Conservation (phyloP, 2,113 vertebrate species). For the Kryptolebias marmoratus region DNA sequence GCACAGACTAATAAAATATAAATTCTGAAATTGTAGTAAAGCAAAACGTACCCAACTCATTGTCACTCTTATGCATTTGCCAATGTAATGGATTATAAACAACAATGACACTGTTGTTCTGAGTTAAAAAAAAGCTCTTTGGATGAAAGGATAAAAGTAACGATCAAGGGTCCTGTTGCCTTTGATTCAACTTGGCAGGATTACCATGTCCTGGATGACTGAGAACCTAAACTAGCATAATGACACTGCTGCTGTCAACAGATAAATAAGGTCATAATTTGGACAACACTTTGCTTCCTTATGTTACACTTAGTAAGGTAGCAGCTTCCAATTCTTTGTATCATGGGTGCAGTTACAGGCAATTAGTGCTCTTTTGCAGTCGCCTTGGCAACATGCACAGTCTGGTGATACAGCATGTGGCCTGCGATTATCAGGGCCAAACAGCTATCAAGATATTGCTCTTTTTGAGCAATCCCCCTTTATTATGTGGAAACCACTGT, state of each 20-base stretch:
- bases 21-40: neutral
- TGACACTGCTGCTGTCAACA: neutral
- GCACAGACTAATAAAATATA: neutral
- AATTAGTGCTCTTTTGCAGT: conserved; percentile 45
- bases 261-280: neutral
- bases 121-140: no score
- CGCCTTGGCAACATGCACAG: conserved; percentile 41
- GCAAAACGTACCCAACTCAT: neutral
- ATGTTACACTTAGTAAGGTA: neutral
- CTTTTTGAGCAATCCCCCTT: conserved; percentile 2
- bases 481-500: neutral
- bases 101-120: no score
- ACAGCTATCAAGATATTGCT: conserved; percentile 23
- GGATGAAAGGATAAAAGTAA: no score
- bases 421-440: conserved; percentile 32
- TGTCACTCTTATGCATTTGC: neutral
- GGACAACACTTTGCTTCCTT: neutral
- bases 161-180: no score
- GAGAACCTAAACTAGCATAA: no score
- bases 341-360: conserved; percentile 20
- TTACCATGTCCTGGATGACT: no score
- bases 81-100: neutral
- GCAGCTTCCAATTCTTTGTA: neutral
- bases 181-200: no score
- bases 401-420: conserved; percentile 30